Base-by-base conservation (phyloP, 2,797 vertebrate genomes). In the Nasua narica region DNA sequence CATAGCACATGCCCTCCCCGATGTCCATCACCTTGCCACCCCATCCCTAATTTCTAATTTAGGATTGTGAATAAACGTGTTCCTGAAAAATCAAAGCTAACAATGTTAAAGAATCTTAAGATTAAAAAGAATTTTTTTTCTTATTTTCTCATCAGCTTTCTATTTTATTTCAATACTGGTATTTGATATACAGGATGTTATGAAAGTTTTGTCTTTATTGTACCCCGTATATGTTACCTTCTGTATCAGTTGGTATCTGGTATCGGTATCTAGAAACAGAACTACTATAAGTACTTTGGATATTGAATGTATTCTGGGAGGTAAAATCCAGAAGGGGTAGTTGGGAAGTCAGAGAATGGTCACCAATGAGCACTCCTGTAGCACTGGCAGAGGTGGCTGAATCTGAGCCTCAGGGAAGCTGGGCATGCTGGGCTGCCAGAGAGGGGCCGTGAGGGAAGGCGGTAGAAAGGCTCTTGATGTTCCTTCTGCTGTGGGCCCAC, bases 1-100 rank as follows among this genome's bases (percentile, higher is more conserved):
- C 56, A 27, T 58, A 58, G 23, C 3, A 27, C 23, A 58, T 58
- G 2, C 10, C 56, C 56, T 27, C 23, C 56, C 56, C 56, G 23
- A 27, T 27, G 56, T 58, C 23, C 23, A 58, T 5, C 23, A 58
- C 23, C 23, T 21, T 25, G 3, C 56, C 23, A 58, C 56, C 10
- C 23, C 56, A 58, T 58, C 3, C 56, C 23, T 79, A 19, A 40
- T 79, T 91, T 79, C 13, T 85, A 62, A 85, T n/a, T n/a, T n/a
- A n/a, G n/a, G n/a, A n/a, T n/a, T n/a, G n/a, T n/a, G n/a, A 40
- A 43, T 43, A 43, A 69, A 79, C 2, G 19, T 52, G 35, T 50
- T 82, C n/a, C 16, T 70, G 14, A 54, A 77, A 82, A 87, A 27
- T 91, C 15, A 96, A 95, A 79, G 19, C 27, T 87, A 43, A 83